phyloP scores from a whole-genome alignment of 2,888 invertebrate species.

The Meloe dianella region DNA sequence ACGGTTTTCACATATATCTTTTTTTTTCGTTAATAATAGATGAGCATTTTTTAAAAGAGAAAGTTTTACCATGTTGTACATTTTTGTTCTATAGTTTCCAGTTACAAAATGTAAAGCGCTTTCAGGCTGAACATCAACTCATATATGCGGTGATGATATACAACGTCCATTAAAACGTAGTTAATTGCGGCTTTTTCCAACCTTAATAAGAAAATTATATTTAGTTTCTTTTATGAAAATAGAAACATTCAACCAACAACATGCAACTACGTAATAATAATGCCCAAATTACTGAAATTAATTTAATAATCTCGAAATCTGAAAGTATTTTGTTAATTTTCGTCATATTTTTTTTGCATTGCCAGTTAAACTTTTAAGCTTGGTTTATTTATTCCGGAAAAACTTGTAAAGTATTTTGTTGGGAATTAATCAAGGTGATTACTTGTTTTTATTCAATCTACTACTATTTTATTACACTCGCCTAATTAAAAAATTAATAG shows the following conservation, averaged over 20 bases:
- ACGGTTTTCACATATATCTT: not conserved
- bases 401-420: not conserved
- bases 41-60: not conserved
- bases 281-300: not conserved
- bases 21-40: not conserved
- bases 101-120: not conserved
- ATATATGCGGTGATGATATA: not conserved
- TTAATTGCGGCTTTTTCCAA: not conserved
- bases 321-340: not conserved
- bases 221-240: not conserved
- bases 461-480: not conserved
- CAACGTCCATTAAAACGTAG: not conserved
- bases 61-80: not conserved
- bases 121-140: not conserved
- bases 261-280: not conserved
- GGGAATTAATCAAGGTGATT: not conserved
- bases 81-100: not conserved
- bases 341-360: not conserved
- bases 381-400: not conserved
- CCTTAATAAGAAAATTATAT: constrained; percentile 2
- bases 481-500: constrained; percentile 7
- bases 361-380: not conserved
- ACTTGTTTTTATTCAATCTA: not conserved
- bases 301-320: not conserved
- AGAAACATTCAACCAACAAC: not conserved